Percentiles rank a stretch among this genome's conserved stretches.
Conservation (phyloP, 2,797 vertebrate species). For the Siniperca undulata region DNA sequence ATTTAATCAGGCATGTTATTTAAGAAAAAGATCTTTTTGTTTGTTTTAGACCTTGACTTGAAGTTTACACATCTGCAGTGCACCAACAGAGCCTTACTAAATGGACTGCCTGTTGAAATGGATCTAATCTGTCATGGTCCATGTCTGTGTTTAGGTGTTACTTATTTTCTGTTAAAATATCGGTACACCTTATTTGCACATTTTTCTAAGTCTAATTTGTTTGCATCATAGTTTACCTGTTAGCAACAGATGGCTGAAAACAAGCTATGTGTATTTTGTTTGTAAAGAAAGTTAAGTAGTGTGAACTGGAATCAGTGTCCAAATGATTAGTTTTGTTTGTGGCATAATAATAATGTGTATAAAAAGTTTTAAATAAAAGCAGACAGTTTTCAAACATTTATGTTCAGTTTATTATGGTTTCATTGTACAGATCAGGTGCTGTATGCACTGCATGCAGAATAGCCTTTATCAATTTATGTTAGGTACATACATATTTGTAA, state of each 20-base stretch:
- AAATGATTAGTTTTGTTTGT: slow-evolving; percentile 13
- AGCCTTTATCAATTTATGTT: not conserved
- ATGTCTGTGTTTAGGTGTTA: slow-evolving; percentile 6
- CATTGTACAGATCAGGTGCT: slow-evolving; percentile 15
- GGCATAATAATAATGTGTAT: not conserved
- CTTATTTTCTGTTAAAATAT: slow-evolving; percentile 16
- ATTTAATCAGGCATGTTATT: slow-evolving; percentile 48
- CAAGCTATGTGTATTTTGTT: not conserved
- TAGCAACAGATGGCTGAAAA: not conserved
- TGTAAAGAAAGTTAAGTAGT: slow-evolving; percentile 1
- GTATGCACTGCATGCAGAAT: slow-evolving; percentile 33
- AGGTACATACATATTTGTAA: slow-evolving; percentile 3
- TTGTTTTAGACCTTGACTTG: slow-evolving; percentile 4
- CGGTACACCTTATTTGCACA: slow-evolving; percentile 24
- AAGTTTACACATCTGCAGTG: slow-evolving; percentile 16
- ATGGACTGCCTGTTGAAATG: slow-evolving; percentile 7
- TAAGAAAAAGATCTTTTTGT: not conserved
- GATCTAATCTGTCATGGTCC: not conserved
- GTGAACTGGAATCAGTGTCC: not conserved
- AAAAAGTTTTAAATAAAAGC: slow-evolving; percentile 53
- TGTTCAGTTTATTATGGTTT: slow-evolving; percentile 41
- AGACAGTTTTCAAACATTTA: slow-evolving; percentile 27
- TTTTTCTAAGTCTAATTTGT: not conserved
- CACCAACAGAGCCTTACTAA: slow-evolving; percentile 50
- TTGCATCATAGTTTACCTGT: slow-evolving; percentile 8